phyloP scores from a whole-genome alignment of 2,797 vertebrate genomes.

The Trachops cirrhosus region DNA sequence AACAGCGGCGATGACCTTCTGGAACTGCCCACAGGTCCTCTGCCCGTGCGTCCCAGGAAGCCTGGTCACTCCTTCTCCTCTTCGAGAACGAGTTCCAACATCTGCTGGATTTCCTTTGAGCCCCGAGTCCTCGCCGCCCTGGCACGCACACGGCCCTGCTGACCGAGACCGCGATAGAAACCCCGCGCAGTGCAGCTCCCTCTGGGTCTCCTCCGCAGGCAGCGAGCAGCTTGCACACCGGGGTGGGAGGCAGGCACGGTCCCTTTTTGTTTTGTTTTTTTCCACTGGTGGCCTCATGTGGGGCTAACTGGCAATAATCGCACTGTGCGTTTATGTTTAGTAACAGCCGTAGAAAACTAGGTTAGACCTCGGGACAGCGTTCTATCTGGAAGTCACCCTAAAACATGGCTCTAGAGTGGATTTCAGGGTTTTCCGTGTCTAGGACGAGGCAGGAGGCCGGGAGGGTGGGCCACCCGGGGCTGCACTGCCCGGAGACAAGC shows the following conservation, averaged over 20 bases:
- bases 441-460: background rate
- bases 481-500: background rate
- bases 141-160: background rate
- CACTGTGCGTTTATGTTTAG: background rate
- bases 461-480: background rate
- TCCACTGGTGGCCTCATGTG: accelerated
- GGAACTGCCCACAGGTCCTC: background rate
- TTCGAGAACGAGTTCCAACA: background rate
- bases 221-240: accelerated
- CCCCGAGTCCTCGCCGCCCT: background rate
- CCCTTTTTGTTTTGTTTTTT: too few species aligned
- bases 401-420: background rate
- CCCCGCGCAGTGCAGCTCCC: accelerated
- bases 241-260: background rate
- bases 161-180: background rate
- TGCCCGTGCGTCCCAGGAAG: background rate
- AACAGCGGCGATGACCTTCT: accelerated
- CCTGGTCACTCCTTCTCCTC: background rate
- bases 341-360: background rate
- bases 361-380: background rate
- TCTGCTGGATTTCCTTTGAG: background rate
- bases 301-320: too few species aligned
- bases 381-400: background rate
- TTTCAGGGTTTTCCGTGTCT: background rate
- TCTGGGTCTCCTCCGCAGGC: background rate